A percentile compares a stretch with the other conserved stretches of the same genome.
These are phyloP conservation scores for Anguilla anguilla DNA, from an alignment of 2,797 vertebrate genomes.

Conservation along the genomic window DNA sequence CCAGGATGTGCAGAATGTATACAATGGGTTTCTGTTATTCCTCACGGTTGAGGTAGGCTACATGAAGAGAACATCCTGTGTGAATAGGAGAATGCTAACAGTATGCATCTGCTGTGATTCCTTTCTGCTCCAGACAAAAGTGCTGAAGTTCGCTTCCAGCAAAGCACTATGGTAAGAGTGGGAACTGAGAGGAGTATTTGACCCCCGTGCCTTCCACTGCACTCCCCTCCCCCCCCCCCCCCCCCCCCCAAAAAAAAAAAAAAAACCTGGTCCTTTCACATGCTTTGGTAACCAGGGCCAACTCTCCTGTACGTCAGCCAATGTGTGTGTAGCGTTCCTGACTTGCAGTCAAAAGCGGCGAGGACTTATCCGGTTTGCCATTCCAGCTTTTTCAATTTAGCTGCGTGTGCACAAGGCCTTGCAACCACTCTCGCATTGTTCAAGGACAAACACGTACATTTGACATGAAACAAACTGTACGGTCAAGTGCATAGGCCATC, in stretches of 20 bases:
- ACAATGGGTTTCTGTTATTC: constrained; percentile 4
- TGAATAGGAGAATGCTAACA: constrained; percentile 57
- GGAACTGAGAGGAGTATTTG: constrained; percentile 31
- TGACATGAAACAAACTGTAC: background rate
- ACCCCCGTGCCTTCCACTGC: constrained; percentile 31
- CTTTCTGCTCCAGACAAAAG: constrained; percentile 54
- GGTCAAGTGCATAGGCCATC: background rate
- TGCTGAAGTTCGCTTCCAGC: constrained; percentile 30
- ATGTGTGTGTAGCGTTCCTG: constrained; percentile 53
- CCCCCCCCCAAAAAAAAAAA: constrained; percentile 47
- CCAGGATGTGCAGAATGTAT: no score
- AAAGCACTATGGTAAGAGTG: constrained; percentile 20
- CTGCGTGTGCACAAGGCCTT: background rate
- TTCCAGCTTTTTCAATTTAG: constrained; percentile 20
- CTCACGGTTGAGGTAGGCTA: constrained; percentile 39
- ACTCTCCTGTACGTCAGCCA: constrained; percentile 59
- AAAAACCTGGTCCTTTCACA: constrained; percentile 63
- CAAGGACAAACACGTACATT: background rate
- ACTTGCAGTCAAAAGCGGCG: constrained; percentile 52
- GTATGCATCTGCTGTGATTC: constrained; percentile 59
- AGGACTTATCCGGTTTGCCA: constrained; percentile 46
- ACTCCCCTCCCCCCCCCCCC: constrained; percentile 49
- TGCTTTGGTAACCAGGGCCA: constrained; percentile 68
- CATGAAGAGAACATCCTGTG: constrained; percentile 41
- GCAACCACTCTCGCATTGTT: background rate